Evolutionary conservation across 2,113 vertebrate genomes (phyloP).

Genomic region (Elachura formosa): DNA sequence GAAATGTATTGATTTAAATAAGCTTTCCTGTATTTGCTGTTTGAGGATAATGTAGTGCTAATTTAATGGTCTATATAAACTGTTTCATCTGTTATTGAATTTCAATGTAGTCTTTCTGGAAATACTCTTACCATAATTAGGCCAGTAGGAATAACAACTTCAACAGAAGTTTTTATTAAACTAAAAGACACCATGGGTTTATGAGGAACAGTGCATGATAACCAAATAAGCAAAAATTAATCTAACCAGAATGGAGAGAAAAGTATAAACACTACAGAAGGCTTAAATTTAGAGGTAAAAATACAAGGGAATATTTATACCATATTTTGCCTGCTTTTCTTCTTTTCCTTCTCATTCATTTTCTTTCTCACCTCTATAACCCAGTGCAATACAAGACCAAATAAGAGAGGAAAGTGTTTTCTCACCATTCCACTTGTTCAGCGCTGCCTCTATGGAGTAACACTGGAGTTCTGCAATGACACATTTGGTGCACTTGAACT

Average conservation of each 20-base stretch:
- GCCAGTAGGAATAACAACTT: neutral
- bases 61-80: neutral
- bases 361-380: neutral
- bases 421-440: neutral
- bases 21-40: neutral
- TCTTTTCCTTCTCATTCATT: neutral
- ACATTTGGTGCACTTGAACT: neutral
- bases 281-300: neutral
- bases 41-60: neutral
- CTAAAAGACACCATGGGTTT: neutral
- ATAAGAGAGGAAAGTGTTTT: neutral
- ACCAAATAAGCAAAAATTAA: neutral
- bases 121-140: neutral
- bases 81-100: neutral
- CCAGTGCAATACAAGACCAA: neutral
- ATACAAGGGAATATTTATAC: neutral
- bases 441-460: neutral
- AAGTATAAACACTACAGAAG: neutral
- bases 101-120: neutral
- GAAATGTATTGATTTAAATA: neutral
- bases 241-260: neutral
- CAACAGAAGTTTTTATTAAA: neutral
- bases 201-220: neutral
- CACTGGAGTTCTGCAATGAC: neutral
- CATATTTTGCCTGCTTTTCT: neutral